These are phyloP conservation scores for Brachyopa scutellaris DNA, from an alignment of 2,888 invertebrate species.

Conservation along the genomic window DNA sequence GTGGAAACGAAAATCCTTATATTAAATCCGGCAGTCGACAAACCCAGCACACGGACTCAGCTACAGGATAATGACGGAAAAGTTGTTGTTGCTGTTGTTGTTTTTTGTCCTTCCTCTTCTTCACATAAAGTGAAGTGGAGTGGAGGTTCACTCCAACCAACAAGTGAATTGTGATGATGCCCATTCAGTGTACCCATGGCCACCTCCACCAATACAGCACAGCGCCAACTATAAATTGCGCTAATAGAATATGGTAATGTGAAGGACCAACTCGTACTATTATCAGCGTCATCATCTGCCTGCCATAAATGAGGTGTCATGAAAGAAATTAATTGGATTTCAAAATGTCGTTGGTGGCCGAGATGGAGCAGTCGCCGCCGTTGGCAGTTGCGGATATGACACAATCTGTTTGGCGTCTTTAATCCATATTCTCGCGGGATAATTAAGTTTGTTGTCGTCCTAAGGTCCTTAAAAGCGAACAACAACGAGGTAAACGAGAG, in stretches of 20 bases:
- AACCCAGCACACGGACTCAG: too few relatives aligned
- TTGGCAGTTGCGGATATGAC: conserved; percentile 57
- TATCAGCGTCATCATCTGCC: conserved; percentile 66
- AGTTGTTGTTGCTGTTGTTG: too few relatives aligned
- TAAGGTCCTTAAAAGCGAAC: not conserved
- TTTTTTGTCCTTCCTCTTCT: too few relatives aligned
- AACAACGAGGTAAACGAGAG: not conserved
- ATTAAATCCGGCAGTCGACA: conserved; percentile 56
- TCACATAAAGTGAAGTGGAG: conserved; percentile 27
- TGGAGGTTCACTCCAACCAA: conserved; percentile 42
- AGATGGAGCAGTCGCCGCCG: conserved; percentile 28
- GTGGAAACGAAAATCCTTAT: too few relatives aligned
- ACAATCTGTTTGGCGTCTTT: conserved; percentile 62
- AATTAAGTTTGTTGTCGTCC: conserved; percentile 64
- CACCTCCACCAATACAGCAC: not conserved
- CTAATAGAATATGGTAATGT: conserved; percentile 72
- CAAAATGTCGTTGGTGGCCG: conserved; percentile 47
- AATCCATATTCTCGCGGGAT: conserved; percentile 67
- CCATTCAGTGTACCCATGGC: conserved; percentile 36
- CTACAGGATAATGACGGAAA: conserved; percentile 52
- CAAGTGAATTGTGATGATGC: conserved; percentile 53
- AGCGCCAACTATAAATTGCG: conserved; percentile 55
- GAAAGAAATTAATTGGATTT: conserved; percentile 72
- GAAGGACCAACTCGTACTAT: conserved; percentile 55
- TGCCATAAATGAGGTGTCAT: conserved; percentile 69